Percentiles rank a stretch among this genome's conserved stretches.
Conservation (phyloP, 2,888 invertebrate species). For the Monopis laevigella region DNA sequence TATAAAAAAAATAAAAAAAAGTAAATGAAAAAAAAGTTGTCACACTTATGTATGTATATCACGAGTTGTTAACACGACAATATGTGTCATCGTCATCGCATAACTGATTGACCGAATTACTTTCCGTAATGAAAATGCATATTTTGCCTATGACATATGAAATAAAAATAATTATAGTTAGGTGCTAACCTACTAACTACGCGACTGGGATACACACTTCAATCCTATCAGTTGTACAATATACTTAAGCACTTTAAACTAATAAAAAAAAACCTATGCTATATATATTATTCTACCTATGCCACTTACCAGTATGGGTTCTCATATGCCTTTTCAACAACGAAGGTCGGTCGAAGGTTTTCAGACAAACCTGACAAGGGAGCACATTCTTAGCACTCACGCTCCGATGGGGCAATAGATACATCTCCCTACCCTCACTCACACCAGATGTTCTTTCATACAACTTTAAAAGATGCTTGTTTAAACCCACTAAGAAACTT, state of each 20-base stretch:
- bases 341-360: conserved; percentile 75
- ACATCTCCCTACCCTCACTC: conserved; percentile 23
- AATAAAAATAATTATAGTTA: no score
- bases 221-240: no score
- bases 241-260: not conserved
- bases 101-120: no score
- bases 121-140: no score
- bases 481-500: conserved; percentile 48
- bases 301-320: conserved; percentile 70
- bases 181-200: no score
- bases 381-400: conserved; percentile 39
- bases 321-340: conserved; percentile 73
- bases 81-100: no score
- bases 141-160: no score
- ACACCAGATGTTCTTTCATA: conserved; percentile 44
- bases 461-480: conserved; percentile 45
- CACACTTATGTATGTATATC: no score
- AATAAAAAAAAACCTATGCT: not conserved
- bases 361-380: conserved; percentile 71
- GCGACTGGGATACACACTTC: no score
- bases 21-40: no score
- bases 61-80: no score
- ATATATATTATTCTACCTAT: not conserved
- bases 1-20: no score
- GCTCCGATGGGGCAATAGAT: conserved; percentile 23